Percentiles rank a stretch among this genome's conserved stretches.
Conservation (phyloP, 2,113 vertebrate genomes). For the Hemibagrus wyckioides region DNA sequence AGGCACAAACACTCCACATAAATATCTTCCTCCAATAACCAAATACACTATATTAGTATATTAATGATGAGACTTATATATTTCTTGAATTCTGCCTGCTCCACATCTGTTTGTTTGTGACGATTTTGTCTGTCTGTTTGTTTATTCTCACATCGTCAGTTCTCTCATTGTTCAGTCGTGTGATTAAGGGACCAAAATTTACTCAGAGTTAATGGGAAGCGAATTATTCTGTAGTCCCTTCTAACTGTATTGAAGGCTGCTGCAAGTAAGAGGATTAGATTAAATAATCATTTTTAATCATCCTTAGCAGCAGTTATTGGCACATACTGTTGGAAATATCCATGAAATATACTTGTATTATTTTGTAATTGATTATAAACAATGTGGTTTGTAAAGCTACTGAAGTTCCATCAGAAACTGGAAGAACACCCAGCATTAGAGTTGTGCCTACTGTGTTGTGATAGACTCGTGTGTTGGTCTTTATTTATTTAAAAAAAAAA, state of each 20-base stretch:
- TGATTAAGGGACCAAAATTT: neutral
- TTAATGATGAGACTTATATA: too few species aligned
- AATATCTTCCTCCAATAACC: too few species aligned
- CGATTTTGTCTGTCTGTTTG: neutral
- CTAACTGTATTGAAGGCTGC: neutral
- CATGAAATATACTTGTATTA: neutral
- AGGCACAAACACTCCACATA: too few species aligned
- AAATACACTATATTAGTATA: too few species aligned
- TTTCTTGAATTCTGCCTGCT: too few species aligned
- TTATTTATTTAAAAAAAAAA: too few species aligned
- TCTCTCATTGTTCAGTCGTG: neutral
- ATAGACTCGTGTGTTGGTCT: too few species aligned
- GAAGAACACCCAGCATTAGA: too few species aligned
- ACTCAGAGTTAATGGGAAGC: neutral
- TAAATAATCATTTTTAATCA: neutral
- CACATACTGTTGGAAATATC: neutral
- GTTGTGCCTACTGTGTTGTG: too few species aligned
- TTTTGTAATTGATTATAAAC: too few species aligned
- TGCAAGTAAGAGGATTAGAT: neutral
- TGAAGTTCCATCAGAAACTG: too few species aligned
- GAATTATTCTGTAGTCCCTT: neutral
- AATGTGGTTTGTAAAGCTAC: neutral
- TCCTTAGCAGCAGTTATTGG: neutral
- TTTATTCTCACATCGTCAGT: neutral
- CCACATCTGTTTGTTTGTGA: too few species aligned